Conservation (phyloP, 2,888 invertebrate genomes). For the Parnassius glacialis region DNA sequence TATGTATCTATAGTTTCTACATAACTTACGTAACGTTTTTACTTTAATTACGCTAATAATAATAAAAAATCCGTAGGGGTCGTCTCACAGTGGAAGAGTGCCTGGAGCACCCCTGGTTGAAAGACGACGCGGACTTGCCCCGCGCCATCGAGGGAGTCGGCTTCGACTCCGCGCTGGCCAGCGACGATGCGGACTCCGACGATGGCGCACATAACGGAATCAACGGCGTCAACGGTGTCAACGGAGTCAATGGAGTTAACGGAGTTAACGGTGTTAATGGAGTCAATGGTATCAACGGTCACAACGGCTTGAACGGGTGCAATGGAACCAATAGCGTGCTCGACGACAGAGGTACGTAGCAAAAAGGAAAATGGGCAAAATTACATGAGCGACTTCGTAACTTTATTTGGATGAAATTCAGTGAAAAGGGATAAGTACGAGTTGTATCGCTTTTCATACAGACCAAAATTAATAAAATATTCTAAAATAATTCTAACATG, state of each 20-base stretch:
- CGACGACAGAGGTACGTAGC: slow-evolving; percentile 56
- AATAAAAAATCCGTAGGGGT: slow-evolving; percentile 82
- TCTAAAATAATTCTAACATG: no score
- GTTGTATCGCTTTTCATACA: no score
- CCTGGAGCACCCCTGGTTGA: slow-evolving; percentile 94
- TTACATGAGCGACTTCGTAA: no score
- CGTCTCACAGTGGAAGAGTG: slow-evolving; percentile 94
- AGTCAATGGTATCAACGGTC: slow-evolving; percentile 40
- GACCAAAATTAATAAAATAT: no score
- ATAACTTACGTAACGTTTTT: no score
- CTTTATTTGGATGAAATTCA: no score
- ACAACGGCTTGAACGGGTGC: slow-evolving; percentile 42
- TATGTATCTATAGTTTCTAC: no score
- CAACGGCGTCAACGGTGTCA: slow-evolving; percentile 37
- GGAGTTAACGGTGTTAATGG: slow-evolving; percentile 42
- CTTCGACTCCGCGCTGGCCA: slow-evolving; percentile 51
- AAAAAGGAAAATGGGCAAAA: no score
- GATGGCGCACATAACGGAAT: slow-evolving; percentile 35
- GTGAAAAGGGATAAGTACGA: no score
- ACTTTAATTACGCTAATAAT: no score
- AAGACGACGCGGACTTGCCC: slow-evolving; percentile 81
- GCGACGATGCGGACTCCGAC: slow-evolving; percentile 47
- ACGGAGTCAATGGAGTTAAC: slow-evolving; percentile 33
- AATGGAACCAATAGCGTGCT: slow-evolving; percentile 58
- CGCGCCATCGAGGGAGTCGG: slow-evolving; percentile 71